Evolutionary conservation across 2,888 invertebrate genomes (phyloP).

Genomic region (Philaethria dido): DNA sequence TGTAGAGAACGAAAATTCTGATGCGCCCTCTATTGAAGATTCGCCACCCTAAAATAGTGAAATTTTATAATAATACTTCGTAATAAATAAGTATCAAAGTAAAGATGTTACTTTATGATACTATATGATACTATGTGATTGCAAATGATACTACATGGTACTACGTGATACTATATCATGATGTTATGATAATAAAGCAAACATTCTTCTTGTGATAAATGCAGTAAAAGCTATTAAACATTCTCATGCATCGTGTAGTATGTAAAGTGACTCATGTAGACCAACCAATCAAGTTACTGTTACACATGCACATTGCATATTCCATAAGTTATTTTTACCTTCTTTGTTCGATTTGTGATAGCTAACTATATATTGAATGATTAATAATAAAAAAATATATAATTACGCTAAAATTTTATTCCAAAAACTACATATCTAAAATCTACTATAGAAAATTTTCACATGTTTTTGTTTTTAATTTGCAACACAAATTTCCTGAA

Average conservation of each 20-base stretch:
- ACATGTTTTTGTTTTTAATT: neutral
- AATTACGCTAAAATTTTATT: slow-evolving; percentile 12
- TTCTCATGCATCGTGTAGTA: slow-evolving; percentile 30
- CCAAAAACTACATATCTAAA: neutral
- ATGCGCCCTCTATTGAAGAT: slow-evolving; percentile 55
- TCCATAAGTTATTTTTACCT: slow-evolving; percentile 35
- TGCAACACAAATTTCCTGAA: slow-evolving; percentile 23
- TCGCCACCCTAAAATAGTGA: slow-evolving; percentile 61
- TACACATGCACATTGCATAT: slow-evolving; percentile 34
- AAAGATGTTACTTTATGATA: neutral
- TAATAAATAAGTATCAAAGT: neutral
- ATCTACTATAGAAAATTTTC: neutral
- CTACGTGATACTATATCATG: neutral
- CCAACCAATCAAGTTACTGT: slow-evolving; percentile 6
- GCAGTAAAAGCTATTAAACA: neutral
- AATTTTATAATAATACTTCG: neutral
- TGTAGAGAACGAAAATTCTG: slow-evolving; percentile 59
- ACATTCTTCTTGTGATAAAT: neutral
- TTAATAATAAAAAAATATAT: slow-evolving; percentile 26
- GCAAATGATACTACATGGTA: neutral
- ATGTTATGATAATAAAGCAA: neutral
- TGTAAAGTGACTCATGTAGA: slow-evolving; percentile 9
- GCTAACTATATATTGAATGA: neutral
- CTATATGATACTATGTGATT: neutral
- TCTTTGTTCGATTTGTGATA: slow-evolving; percentile 3